Conservation (phyloP, 2,797 vertebrate genomes). For the Vireo griseus region DNA sequence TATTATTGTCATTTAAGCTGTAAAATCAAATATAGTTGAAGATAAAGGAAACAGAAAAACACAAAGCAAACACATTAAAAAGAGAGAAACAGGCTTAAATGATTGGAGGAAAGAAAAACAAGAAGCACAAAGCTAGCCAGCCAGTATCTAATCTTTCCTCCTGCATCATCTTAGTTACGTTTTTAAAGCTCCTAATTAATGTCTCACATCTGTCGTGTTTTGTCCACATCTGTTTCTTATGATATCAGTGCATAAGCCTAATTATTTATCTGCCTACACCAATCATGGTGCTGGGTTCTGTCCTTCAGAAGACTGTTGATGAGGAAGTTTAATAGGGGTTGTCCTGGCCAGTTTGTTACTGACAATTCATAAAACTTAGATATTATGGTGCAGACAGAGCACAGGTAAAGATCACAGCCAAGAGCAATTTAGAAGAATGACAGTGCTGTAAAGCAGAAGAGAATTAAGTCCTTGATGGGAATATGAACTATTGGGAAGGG, state of each 20-base stretch:
- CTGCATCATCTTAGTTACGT: background rate
- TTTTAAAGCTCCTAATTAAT: conserved; percentile 13
- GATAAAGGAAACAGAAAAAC: background rate
- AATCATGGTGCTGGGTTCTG: background rate
- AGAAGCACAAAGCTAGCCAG: background rate
- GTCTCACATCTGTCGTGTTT: background rate
- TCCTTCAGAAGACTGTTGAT: background rate
- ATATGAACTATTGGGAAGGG: background rate
- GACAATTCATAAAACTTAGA: background rate
- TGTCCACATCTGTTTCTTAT: background rate
- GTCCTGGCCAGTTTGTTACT: background rate
- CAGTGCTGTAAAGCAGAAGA: background rate
- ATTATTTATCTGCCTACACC: background rate
- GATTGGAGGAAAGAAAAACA: background rate
- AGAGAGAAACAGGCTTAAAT: background rate
- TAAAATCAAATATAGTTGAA: background rate
- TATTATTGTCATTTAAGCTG: background rate
- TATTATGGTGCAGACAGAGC: background rate
- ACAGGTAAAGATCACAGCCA: background rate
- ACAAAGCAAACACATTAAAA: background rate
- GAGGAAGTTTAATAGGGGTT: background rate
- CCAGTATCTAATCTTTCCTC: background rate
- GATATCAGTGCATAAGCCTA: background rate
- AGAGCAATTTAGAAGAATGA: background rate
- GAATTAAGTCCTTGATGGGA: background rate